Evolutionary conservation across 2,888 invertebrate species (phyloP).

Genomic region (Patella depressa): DNA sequence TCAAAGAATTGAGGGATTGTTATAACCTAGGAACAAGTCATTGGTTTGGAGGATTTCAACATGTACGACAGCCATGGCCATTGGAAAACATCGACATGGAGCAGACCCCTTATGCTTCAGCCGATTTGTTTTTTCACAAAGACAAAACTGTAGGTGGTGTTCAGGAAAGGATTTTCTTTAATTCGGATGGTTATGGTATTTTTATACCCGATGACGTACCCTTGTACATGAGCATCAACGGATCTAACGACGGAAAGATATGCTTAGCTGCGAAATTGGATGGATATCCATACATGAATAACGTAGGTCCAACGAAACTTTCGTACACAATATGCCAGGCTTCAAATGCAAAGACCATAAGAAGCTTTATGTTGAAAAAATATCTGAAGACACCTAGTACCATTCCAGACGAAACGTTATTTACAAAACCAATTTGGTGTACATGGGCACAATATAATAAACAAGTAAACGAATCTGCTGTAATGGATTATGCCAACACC

Average conservation of each 20-base stretch:
- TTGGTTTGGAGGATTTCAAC: constrained; percentile 90
- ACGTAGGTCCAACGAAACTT: constrained; percentile 34
- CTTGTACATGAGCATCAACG: constrained; percentile 84
- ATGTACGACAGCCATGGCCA: constrained; percentile 85
- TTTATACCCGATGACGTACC: constrained; percentile 79
- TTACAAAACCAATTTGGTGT: constrained; percentile 69
- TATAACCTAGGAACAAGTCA: constrained; percentile 63
- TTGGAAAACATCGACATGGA: constrained; percentile 74
- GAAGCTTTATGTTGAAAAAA: constrained; percentile 74
- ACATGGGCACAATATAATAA: constrained; percentile 52
- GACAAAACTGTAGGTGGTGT: constrained; percentile 65
- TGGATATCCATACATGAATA: constrained; percentile 50
- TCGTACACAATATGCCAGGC: constrained; percentile 54
- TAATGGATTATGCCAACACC: constrained; percentile 41
- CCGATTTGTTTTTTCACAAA: constrained; percentile 45
- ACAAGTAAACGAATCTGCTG: constrained; percentile 76
- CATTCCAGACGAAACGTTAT: constrained; percentile 80
- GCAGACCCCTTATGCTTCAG: constrained; percentile 47
- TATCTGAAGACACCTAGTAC: constrained; percentile 75
- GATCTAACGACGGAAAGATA: constrained; percentile 70
- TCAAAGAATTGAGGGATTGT: constrained; percentile 42
- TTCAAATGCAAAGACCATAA: constrained; percentile 43
- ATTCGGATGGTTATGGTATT: constrained; percentile 80
- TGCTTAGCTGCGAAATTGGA: constrained; percentile 44
- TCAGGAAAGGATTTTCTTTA: constrained; percentile 75